A percentile compares a stretch with the other conserved stretches of the same genome.
Conservation (phyloP, 1,140 invertebrate genomes). For the Diuraphis noxia region DNA sequence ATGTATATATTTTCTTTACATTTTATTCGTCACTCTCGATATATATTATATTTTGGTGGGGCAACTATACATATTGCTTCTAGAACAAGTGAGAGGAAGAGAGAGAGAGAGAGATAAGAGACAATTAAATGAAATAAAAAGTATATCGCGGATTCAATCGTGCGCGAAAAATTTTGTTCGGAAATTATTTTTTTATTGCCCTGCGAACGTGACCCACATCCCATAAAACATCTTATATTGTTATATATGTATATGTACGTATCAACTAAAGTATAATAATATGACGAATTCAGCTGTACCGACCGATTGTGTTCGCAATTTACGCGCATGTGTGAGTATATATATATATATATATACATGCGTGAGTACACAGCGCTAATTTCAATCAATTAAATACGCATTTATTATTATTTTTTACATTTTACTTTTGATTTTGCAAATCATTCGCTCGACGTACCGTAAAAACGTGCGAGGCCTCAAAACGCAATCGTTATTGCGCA, state of each 20-base stretch:
- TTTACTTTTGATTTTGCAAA: background rate
- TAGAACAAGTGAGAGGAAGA: background rate
- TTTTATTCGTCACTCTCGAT: background rate
- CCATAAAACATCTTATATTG: background rate
- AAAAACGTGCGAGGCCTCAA: background rate
- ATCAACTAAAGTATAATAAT: background rate
- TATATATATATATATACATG: no score
- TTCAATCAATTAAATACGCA: constrained; percentile 25
- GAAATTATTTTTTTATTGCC: constrained; percentile 34
- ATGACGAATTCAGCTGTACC: background rate
- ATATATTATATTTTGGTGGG: background rate
- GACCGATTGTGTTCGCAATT: background rate
- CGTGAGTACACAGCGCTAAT: background rate
- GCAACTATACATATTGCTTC: background rate
- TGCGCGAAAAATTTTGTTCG: constrained; percentile 38
- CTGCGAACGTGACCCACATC: constrained; percentile 26
- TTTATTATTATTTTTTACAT: background rate
- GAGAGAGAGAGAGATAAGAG: background rate
- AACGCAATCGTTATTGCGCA: background rate
- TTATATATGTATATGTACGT: background rate
- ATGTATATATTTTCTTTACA: background rate
- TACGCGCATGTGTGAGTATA: background rate
- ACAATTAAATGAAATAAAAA: background rate
- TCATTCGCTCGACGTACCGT: background rate
- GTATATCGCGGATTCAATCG: constrained; percentile 27